phyloP scores from a whole-genome alignment of 1,140 invertebrate species.

The Cataglyphis hispanica region DNA sequence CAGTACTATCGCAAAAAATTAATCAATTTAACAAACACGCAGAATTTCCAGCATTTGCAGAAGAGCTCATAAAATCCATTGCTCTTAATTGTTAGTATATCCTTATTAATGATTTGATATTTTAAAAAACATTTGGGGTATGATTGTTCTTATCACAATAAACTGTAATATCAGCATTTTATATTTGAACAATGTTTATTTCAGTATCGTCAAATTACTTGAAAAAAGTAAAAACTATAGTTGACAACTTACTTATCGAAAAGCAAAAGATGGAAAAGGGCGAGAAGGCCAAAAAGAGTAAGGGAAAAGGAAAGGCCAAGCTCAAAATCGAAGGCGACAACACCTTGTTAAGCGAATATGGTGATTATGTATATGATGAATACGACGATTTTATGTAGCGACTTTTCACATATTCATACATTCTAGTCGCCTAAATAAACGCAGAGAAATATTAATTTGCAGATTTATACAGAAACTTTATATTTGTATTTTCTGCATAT shows the following conservation, averaged over 20 bases:
- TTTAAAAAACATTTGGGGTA: neutral
- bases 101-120: neutral
- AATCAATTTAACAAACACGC: conserved; percentile 89
- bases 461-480: conserved; percentile 68
- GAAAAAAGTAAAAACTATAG: conserved; percentile 93
- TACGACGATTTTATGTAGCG: conserved; percentile 91
- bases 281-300: conserved; percentile 90
- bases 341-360: conserved; percentile 87
- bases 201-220: conserved; percentile 91
- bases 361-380: conserved; percentile 87
- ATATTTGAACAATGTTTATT: conserved; percentile 55
- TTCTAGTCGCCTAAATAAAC: conserved; percentile 83
- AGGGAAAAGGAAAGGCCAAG: conserved; percentile 92
- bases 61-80: conserved; percentile 92
- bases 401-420: conserved; percentile 78
- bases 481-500: conserved; percentile 64
- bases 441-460: conserved; percentile 71
- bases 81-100: conserved; percentile 91
- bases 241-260: conserved; percentile 93
- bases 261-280: conserved; percentile 93
- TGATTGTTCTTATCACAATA: neutral
- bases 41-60: conserved; percentile 92
- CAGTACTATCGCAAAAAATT: conserved; percentile 91
- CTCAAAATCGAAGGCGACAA: conserved; percentile 92
- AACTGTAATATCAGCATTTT: neutral